These are phyloP conservation scores for Leptinotarsa undecemlineata DNA, from an alignment of 1,140 invertebrate genomes.

Conservation along the genomic window DNA sequence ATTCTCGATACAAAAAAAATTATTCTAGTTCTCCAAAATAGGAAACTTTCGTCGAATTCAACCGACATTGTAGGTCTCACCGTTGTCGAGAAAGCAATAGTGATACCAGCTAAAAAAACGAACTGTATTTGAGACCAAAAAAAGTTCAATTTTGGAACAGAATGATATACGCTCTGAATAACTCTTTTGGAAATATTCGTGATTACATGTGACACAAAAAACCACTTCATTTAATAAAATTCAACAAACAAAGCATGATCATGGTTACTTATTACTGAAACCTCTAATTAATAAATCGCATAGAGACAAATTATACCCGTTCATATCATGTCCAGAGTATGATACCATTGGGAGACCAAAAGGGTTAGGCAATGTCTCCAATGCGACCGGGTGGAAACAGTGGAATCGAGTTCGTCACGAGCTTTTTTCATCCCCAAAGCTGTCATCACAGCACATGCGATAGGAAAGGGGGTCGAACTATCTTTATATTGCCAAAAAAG, in stretches of 20 bases:
- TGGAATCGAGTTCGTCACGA: neutral
- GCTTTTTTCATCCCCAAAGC: neutral
- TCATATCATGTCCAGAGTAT: conserved; percentile 51
- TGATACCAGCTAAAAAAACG: no score
- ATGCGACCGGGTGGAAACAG: neutral
- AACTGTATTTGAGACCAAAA: no score
- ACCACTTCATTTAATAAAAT: conserved; percentile 35
- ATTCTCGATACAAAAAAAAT: no score
- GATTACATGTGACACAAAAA: conserved; percentile 26
- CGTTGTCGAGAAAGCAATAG: no score
- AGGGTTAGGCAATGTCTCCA: conserved; percentile 45
- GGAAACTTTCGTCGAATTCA: no score
- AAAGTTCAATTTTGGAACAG: no score
- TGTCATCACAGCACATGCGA: neutral
- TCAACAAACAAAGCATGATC: conserved; percentile 15
- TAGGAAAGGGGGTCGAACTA: neutral
- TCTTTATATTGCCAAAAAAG: no score
- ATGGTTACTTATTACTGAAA: conserved; percentile 41
- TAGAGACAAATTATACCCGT: conserved; percentile 47
- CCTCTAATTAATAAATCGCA: conserved; percentile 52
- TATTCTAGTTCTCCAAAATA: no score
- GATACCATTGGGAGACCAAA: conserved; percentile 49
- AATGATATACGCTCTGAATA: no score
- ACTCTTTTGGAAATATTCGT: neutral
- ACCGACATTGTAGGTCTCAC: no score